Percentiles rank a stretch among this genome's conserved stretches.
phyloP scores from a whole-genome alignment of 1,140 invertebrate genomes.

The Platyscapa corneri region DNA sequence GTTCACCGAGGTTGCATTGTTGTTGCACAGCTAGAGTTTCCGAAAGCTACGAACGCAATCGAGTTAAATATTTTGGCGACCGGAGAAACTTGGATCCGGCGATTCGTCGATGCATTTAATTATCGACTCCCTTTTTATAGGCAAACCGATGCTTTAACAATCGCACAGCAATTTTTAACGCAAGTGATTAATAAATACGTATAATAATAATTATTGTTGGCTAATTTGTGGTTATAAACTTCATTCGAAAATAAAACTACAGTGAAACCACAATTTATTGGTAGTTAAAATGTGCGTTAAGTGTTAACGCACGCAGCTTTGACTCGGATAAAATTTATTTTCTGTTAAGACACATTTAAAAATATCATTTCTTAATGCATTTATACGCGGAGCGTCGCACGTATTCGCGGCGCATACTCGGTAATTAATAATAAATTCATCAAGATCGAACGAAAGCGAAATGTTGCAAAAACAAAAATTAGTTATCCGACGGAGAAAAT shows the following conservation, averaged over 20 bases:
- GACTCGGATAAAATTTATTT: conserved; percentile 6
- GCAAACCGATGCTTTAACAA: too few relatives aligned
- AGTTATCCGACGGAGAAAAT: background rate
- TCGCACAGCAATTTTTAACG: background rate
- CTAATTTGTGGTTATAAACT: conserved; percentile 20
- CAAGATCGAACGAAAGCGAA: background rate
- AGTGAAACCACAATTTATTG: conserved; percentile 11
- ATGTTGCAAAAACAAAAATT: background rate
- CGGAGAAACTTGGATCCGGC: too few relatives aligned
- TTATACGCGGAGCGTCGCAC: background rate
- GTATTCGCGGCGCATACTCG: background rate
- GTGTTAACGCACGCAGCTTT: background rate
- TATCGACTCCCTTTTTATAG: too few relatives aligned
- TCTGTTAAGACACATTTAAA: background rate
- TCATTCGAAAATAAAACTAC: conserved; percentile 6
- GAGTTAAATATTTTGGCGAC: too few relatives aligned
- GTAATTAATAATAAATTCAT: background rate
- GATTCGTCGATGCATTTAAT: too few relatives aligned
- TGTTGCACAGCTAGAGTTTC: too few relatives aligned
- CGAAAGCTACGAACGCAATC: too few relatives aligned
- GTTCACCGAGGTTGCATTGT: too few relatives aligned
- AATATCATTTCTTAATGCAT: background rate
- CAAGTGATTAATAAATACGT: background rate
- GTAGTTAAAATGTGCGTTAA: conserved; percentile 34
- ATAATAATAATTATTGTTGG: background rate